Conservation (phyloP, 2,113 vertebrate genomes). For the Marcusenius ussheri region DNA sequence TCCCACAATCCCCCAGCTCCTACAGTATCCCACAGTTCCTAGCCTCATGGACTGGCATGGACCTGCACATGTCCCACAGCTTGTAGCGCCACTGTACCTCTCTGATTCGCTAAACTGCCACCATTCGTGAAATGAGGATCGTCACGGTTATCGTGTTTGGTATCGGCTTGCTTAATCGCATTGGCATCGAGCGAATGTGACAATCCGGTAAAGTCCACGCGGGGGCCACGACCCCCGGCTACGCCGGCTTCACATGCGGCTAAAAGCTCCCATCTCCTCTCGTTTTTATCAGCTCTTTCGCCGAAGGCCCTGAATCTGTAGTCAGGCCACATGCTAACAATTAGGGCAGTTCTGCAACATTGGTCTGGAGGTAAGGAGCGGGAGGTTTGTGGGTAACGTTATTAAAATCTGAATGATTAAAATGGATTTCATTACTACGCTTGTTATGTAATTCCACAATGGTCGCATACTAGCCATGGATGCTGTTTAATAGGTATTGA, state of each 20-base stretch:
- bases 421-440: not conserved
- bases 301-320: not conserved
- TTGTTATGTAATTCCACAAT: not conserved
- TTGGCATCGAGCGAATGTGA: not conserved
- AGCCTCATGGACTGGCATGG: constrained; percentile 39
- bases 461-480: not conserved
- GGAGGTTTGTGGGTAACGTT: not conserved
- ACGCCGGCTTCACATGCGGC: not conserved
- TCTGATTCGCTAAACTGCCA: not conserved
- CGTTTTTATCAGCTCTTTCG: not conserved
- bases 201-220: not conserved
- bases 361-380: not conserved
- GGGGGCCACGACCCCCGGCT: not conserved
- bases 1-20: constrained; percentile 37
- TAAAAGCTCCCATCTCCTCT: not conserved
- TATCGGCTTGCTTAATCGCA: not conserved
- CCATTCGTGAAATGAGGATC: constrained; percentile 1
- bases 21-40: constrained; percentile 39
- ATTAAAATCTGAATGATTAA: not conserved
- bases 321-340: not conserved
- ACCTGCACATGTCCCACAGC: constrained; percentile 46
- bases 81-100: not conserved
- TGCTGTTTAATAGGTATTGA: not conserved
- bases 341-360: not conserved
- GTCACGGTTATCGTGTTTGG: not conserved